Evolutionary conservation across 2,888 invertebrate genomes (phyloP).

Genomic region (Sepiola atlantica): DNA sequence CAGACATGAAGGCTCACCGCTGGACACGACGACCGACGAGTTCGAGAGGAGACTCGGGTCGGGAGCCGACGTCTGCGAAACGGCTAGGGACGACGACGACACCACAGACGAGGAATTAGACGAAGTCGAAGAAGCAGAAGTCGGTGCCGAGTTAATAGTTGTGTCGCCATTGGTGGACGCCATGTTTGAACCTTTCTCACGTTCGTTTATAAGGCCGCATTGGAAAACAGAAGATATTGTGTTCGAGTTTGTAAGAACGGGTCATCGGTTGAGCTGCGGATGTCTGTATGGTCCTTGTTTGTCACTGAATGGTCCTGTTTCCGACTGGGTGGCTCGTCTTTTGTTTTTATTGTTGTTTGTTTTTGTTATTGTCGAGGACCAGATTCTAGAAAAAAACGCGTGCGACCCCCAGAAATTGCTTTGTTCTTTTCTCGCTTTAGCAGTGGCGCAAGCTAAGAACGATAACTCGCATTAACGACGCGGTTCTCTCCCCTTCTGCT

Average conservation of each 20-base stretch:
- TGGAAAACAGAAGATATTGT: neutral
- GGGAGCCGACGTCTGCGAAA: neutral
- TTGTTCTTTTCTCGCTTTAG: neutral
- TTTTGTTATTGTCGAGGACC: conserved; percentile 32
- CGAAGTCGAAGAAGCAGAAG: neutral
- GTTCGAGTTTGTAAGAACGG: neutral
- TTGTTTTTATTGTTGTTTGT: conserved; percentile 11
- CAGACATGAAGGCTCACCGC: neutral
- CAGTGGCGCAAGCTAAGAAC: neutral
- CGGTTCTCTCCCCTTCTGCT: neutral
- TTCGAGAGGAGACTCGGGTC: neutral
- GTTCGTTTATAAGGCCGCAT: neutral
- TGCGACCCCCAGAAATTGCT: conserved; percentile 1
- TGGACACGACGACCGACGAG: neutral
- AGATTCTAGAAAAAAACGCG: neutral
- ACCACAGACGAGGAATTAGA: neutral
- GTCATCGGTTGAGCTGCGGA: conserved; percentile 2
- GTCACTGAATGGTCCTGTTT: neutral
- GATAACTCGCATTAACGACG: neutral
- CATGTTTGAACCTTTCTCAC: conserved; percentile 32
- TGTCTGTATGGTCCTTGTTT: neutral
- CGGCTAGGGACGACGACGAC: neutral
- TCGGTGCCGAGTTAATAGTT: neutral
- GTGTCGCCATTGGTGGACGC: conserved; percentile 44
- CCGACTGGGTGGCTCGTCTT: conserved; percentile 7